phyloP scores from a whole-genome alignment of 2,888 invertebrate species.

The Sminthurinus aureus region DNA sequence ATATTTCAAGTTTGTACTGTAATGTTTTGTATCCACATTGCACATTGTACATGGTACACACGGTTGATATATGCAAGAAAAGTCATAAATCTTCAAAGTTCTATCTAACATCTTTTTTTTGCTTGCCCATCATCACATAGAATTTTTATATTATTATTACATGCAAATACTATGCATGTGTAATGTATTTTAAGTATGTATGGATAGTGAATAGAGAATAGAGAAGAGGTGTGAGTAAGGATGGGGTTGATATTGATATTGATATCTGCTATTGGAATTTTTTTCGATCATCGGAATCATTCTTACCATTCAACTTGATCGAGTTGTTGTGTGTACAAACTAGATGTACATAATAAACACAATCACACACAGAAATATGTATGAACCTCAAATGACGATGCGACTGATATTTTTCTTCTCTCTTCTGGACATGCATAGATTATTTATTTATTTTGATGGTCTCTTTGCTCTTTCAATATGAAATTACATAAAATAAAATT shows the following conservation, averaged over 20 bases:
- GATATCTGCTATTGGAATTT: too few relatives aligned
- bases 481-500: too few relatives aligned
- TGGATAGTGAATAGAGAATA: too few relatives aligned
- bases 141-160: background rate
- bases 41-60: background rate
- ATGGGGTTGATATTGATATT: too few relatives aligned
- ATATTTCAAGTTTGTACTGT: background rate
- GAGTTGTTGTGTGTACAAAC: too few relatives aligned
- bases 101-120: background rate
- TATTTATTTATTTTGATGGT: background rate
- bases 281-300: too few relatives aligned
- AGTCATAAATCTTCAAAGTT: slow-evolving; percentile 7
- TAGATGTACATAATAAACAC: too few relatives aligned
- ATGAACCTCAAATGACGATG: background rate
- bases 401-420: background rate
- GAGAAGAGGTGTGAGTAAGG: too few relatives aligned
- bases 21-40: background rate
- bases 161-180: too few relatives aligned
- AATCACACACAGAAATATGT: background rate
- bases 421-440: too few relatives aligned
- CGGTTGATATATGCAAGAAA: background rate
- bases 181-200: too few relatives aligned
- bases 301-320: too few relatives aligned
- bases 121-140: background rate
- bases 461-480: background rate